These are phyloP conservation scores for Collichthys lucidus DNA, from an alignment of 2,113 vertebrate genomes.

Conservation along the genomic window DNA sequence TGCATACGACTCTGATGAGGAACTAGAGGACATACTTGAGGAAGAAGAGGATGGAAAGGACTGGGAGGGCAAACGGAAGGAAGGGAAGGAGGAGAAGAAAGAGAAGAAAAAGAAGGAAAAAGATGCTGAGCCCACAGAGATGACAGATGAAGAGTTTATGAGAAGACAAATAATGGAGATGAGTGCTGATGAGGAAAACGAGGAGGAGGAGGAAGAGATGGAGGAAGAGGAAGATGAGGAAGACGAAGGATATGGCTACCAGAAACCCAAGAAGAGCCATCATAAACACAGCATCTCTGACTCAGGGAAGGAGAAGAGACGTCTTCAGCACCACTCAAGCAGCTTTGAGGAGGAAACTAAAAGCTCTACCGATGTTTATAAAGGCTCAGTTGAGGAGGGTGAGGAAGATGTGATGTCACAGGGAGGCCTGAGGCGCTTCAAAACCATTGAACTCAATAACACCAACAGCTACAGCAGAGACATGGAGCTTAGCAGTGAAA, in stretches of 20 bases:
- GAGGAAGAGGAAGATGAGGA: slow-evolving; percentile 91
- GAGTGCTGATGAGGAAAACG: slow-evolving; percentile 96
- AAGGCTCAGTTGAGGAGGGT: slow-evolving; percentile 81
- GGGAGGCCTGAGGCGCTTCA: slow-evolving; percentile 94
- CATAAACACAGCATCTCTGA: slow-evolving; percentile 87
- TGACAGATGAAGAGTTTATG: slow-evolving; percentile 96
- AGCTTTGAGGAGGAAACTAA: slow-evolving; percentile 91
- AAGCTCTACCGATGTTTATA: slow-evolving; percentile 83
- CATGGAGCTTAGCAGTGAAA: slow-evolving; percentile 89
- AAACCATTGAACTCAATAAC: slow-evolving; percentile 98
- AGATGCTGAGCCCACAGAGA: slow-evolving; percentile 77
- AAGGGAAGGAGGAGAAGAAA: slow-evolving; percentile 89
- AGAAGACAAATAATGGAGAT: slow-evolving; percentile 97
- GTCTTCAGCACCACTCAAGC: slow-evolving; percentile 87
- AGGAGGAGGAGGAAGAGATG: slow-evolving; percentile 83
- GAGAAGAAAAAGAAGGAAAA: slow-evolving; percentile 86
- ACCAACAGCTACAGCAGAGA: slow-evolving; percentile 90
- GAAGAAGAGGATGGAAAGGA: slow-evolving; percentile 92
- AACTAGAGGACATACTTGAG: slow-evolving; percentile 93
- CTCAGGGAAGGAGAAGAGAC: slow-evolving; percentile 90
- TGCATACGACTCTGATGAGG: slow-evolving; percentile 94
- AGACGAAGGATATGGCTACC: slow-evolving; percentile 86
- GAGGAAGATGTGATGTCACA: slow-evolving; percentile 90
- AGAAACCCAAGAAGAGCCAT: slow-evolving; percentile 86
- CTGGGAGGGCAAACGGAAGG: slow-evolving; percentile 88